These are phyloP conservation scores for Iphiclides podalirius DNA, from an alignment of 2,888 invertebrate genomes.

Conservation along the genomic window DNA sequence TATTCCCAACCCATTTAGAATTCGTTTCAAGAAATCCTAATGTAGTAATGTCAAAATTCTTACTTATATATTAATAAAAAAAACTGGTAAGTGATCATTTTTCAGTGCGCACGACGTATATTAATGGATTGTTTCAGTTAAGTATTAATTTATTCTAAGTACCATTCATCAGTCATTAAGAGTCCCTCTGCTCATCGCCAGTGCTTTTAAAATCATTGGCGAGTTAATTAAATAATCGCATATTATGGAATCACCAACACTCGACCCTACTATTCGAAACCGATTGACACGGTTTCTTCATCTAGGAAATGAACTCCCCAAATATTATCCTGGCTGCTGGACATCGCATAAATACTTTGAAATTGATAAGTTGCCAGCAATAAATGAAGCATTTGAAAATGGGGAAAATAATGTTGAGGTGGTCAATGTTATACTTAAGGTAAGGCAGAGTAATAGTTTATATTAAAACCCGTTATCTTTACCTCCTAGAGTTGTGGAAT, in stretches of 20 bases:
- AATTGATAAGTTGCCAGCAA: conserved; percentile 55
- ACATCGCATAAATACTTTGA: conserved; percentile 72
- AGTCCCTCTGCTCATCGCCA: too few relatives aligned
- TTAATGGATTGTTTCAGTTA: too few relatives aligned
- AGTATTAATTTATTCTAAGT: too few relatives aligned
- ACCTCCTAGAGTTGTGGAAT: too few relatives aligned
- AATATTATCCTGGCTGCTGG: conserved; percentile 80
- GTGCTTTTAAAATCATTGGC: conserved; percentile 11
- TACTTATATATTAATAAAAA: too few relatives aligned
- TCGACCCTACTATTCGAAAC: conserved; percentile 56
- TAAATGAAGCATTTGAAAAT: conserved; percentile 45
- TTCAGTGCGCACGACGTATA: too few relatives aligned
- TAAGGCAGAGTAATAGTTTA: conserved; percentile 30
- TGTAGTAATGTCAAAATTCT: too few relatives aligned
- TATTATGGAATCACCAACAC: conserved; percentile 47
- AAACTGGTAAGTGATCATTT: too few relatives aligned
- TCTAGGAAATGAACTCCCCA: conserved; percentile 73
- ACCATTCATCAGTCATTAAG: too few relatives aligned
- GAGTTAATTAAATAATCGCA: conserved; percentile 14
- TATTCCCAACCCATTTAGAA: too few relatives aligned
- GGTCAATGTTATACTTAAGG: conserved; percentile 58
- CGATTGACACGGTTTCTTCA: conserved; percentile 72
- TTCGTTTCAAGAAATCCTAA: too few relatives aligned
- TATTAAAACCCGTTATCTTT: too few relatives aligned
- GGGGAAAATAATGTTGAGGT: conserved; percentile 46